Conservation (phyloP, 2,888 invertebrate genomes). For the Cosmorhoe ocellata region DNA sequence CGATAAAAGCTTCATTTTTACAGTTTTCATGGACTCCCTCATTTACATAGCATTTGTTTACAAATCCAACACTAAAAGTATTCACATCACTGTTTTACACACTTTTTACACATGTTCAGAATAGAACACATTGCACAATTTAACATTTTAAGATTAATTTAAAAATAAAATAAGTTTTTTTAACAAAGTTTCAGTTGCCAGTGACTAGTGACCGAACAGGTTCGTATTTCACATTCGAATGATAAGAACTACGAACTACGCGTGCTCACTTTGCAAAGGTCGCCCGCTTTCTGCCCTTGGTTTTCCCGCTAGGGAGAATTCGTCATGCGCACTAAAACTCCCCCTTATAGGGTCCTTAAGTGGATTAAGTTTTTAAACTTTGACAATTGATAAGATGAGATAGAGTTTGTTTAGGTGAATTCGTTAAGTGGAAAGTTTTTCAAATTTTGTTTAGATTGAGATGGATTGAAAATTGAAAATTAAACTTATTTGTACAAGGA, state of each 20-base stretch:
- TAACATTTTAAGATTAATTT: constrained; percentile 31
- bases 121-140: constrained; percentile 33
- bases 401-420: constrained; percentile 69
- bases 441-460: constrained; percentile 4
- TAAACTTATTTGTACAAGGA: neutral
- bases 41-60: constrained; percentile 42
- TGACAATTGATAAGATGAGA: constrained; percentile 79
- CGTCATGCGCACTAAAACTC: constrained; percentile 73
- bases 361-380: constrained; percentile 82
- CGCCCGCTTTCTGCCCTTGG: constrained; percentile 72
- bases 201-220: constrained; percentile 60
- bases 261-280: constrained; percentile 52
- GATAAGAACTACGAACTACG: constrained; percentile 34
- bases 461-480: constrained; percentile 36
- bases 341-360: constrained; percentile 73
- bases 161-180: constrained; percentile 17
- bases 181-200: constrained; percentile 39
- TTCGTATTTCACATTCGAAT: constrained; percentile 60
- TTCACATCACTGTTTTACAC: constrained; percentile 49
- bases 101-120: constrained; percentile 30
- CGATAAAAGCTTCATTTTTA: constrained; percentile 68
- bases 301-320: constrained; percentile 68
- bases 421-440: constrained; percentile 69
- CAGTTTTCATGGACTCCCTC: constrained; percentile 44
- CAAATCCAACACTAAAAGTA: constrained; percentile 35